Percentiles rank a stretch among this genome's conserved stretches.
phyloP scores from a whole-genome alignment of 2,113 vertebrate genomes.

The Delphinapterus leucas region DNA sequence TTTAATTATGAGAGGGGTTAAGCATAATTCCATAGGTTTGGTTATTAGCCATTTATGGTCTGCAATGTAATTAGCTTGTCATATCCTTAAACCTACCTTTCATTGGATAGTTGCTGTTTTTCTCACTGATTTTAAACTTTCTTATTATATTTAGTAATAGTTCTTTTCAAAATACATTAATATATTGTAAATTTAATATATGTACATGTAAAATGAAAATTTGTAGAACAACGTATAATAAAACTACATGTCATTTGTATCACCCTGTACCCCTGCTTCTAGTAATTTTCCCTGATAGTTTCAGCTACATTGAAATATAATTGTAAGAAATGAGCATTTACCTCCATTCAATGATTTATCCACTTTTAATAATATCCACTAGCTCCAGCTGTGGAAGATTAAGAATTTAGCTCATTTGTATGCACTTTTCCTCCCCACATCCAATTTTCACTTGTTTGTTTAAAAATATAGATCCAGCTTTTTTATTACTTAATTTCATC shows the following conservation, averaged over 20 bases:
- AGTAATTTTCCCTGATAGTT: background rate
- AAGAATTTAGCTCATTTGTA: background rate
- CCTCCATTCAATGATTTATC: background rate
- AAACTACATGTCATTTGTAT: background rate
- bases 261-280: background rate
- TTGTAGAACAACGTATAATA: background rate
- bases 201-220: background rate
- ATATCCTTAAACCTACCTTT: background rate
- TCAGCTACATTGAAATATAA: background rate
- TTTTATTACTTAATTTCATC: background rate
- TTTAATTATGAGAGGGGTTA: background rate
- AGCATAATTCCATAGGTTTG: background rate
- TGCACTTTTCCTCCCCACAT: background rate
- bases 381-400: background rate
- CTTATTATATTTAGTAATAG: background rate
- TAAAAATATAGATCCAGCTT: background rate
- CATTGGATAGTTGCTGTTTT: background rate
- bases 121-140: background rate
- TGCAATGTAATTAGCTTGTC: background rate
- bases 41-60: background rate
- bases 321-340: background rate
- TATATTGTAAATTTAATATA: background rate
- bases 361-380: background rate
- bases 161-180: background rate
- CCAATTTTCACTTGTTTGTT: background rate